phyloP scores from a whole-genome alignment of 2,797 vertebrate genomes.

The Aphelocoma californica region DNA sequence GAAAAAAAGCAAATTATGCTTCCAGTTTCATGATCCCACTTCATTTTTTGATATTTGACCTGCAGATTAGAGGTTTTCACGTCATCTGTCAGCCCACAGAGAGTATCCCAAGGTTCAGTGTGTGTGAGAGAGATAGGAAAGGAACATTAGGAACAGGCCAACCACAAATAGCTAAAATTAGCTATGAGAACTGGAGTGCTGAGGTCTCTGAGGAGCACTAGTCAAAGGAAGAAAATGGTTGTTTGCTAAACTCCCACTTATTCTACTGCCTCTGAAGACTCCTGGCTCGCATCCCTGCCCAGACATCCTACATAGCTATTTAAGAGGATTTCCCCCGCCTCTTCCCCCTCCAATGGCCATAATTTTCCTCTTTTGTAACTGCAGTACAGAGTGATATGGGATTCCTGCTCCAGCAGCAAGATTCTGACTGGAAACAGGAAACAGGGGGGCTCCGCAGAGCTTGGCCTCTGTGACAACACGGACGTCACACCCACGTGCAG shows the following conservation, averaged over 20 bases:
- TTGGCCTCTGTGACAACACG: constrained; percentile 23
- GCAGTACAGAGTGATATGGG: not conserved
- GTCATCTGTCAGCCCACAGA: constrained; percentile 49
- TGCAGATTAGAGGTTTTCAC: constrained; percentile 33
- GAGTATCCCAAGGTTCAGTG: constrained; percentile 35
- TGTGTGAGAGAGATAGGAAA: constrained; percentile 48
- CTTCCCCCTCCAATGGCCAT: constrained; percentile 14
- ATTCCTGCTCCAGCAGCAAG: constrained; percentile 50
- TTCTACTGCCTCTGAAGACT: constrained; percentile 25
- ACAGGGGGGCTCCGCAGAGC: constrained; percentile 30
- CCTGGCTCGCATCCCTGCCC: not conserved
- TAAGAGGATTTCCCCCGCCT: constrained; percentile 43
- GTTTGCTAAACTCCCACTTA: constrained; percentile 55
- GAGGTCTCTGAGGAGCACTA: constrained; percentile 64
- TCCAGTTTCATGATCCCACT: constrained; percentile 5
- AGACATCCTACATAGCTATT: constrained; percentile 14
- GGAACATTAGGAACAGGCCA: constrained; percentile 57
- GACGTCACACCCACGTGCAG: constrained; percentile 46
- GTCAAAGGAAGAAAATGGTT: constrained; percentile 67
- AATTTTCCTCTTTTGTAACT: constrained; percentile 45
- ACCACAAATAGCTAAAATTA: constrained; percentile 76
- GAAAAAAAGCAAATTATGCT: constrained; percentile 38
- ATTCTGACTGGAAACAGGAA: constrained; percentile 71
- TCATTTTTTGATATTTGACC: constrained; percentile 47
- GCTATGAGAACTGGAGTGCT: constrained; percentile 71